Base-by-base conservation (phyloP, 2,797 vertebrate genomes). In the Hoplostethus atlanticus region DNA sequence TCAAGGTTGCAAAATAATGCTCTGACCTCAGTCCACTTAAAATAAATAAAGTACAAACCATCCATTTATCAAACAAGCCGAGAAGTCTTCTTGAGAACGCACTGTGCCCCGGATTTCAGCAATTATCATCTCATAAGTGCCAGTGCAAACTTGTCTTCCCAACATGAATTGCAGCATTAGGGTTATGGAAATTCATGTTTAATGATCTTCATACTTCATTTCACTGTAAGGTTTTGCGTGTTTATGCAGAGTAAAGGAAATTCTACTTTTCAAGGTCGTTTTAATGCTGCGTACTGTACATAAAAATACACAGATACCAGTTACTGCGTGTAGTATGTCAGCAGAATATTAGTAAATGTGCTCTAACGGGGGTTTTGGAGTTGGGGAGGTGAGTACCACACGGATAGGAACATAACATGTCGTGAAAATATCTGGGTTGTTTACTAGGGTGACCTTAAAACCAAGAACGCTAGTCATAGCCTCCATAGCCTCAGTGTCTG, bases 11-110 rank as follows among this genome's bases (percentile, higher is more conserved):
- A 53, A 91, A 90, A 87, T 13, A 59, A 61, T 64, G 46, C 73
- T 76, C 38, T 81, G 80, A 88, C 87, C 78, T 84, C 64, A 66
- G 81, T 73, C 77, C 79, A 81, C 75, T 88, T 76, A 38, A 76
- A 76, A 76, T 78, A 75, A 74, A 83, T 75, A 71, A 83, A 81
- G 69, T 78, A 87, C 51, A 10, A 67, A 74, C 61, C 46, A 56
- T 80, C 46, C 57, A 62, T 81, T 89, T 67, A 73, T 80, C 67
- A 79, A 68, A 77, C 25, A 17, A 64, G 65, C 64, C 31, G 48
- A 78, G 68, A 60, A 68, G 34, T 63, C 31, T 36, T 50, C 52
- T 73, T 28, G 28, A 28, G 28, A 28, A 28, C 3, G 28, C 28
- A 28, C 3, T 60, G 52, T 69, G 75, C 48, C 60, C 47, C 1